phyloP scores from a whole-genome alignment of 2,113 vertebrate species.

The Grus americana region DNA sequence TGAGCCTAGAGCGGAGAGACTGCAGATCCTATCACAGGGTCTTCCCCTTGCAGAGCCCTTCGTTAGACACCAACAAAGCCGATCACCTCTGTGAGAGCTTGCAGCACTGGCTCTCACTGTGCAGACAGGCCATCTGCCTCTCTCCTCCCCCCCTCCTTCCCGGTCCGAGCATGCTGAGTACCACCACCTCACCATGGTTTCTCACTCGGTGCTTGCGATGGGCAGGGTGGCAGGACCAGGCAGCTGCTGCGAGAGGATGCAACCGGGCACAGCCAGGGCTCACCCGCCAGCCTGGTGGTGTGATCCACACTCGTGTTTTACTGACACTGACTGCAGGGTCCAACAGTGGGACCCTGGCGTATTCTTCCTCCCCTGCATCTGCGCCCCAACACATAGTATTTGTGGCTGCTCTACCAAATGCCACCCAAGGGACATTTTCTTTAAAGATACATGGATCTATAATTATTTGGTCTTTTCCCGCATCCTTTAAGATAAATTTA shows the following conservation, averaged over 20 bases:
- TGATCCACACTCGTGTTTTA: not conserved
- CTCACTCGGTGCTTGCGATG: not conserved
- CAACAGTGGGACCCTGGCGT: not conserved
- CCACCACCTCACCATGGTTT: not conserved
- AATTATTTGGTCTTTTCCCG: slow-evolving; percentile 74
- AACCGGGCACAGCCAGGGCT: rapidly evolving
- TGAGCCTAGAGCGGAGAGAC: not conserved
- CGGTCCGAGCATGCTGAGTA: rapidly evolving
- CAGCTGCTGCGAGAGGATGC: rapidly evolving
- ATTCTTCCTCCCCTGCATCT: not conserved
- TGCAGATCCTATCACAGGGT: not conserved
- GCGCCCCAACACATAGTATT: not conserved
- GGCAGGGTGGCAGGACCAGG: not conserved
- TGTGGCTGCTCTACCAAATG: slow-evolving; percentile 60
- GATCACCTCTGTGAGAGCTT: not conserved
- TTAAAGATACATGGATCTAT: slow-evolving; percentile 60
- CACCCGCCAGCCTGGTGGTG: not conserved
- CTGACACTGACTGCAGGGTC: not conserved
- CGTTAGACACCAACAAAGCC: not conserved
- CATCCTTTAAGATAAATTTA: slow-evolving; percentile 78
- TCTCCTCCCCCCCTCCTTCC: not conserved
- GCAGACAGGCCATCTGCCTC: not conserved
- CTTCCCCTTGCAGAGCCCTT: not conserved
- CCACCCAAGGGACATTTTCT: slow-evolving; percentile 68
- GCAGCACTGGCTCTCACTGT: not conserved